A percentile compares a stretch with the other conserved stretches of the same genome.
phyloP scores from a whole-genome alignment of 1,140 invertebrate species.

The Bathynomus jamesi region DNA sequence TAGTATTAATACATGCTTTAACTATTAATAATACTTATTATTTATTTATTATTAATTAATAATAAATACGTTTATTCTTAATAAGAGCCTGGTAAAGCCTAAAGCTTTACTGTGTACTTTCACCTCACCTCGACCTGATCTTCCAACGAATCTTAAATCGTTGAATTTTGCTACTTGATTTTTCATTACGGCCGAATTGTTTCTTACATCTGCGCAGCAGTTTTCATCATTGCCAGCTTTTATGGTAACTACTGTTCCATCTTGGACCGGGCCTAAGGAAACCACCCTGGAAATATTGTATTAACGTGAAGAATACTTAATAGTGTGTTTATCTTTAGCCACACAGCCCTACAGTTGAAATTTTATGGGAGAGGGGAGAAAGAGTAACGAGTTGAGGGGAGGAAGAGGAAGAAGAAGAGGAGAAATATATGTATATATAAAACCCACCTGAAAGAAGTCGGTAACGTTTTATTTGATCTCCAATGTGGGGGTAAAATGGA shows the following conservation, averaged over 20 bases:
- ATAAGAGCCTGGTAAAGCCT: no score
- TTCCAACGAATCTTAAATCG: slow-evolving; percentile 91
- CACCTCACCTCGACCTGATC: slow-evolving; percentile 94
- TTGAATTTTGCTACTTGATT: slow-evolving; percentile 97
- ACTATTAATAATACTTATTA: no score
- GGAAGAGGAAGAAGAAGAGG: no score
- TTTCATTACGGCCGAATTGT: slow-evolving; percentile 90
- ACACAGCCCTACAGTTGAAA: no score
- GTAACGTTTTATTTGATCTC: slow-evolving; percentile 92
- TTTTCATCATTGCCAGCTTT: slow-evolving; percentile 97
- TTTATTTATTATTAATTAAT: no score
- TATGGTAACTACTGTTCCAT: slow-evolving; percentile 91
- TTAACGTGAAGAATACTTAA: slow-evolving; percentile 49
- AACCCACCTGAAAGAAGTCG: slow-evolving; percentile 69
- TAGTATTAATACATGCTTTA: no score
- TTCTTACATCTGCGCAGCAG: slow-evolving; percentile 86
- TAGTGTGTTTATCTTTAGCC: no score
- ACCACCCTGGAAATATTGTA: not conserved
- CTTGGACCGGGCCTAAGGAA: slow-evolving; percentile 41
- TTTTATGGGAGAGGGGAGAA: no score
- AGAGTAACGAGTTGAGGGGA: no score
- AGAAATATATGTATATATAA: no score
- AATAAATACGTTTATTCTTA: no score
- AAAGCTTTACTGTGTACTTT: no score
- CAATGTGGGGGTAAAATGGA: slow-evolving; percentile 87